Conservation (phyloP, 2,113 vertebrate genomes). For the Brienomyrus brachyistius region DNA sequence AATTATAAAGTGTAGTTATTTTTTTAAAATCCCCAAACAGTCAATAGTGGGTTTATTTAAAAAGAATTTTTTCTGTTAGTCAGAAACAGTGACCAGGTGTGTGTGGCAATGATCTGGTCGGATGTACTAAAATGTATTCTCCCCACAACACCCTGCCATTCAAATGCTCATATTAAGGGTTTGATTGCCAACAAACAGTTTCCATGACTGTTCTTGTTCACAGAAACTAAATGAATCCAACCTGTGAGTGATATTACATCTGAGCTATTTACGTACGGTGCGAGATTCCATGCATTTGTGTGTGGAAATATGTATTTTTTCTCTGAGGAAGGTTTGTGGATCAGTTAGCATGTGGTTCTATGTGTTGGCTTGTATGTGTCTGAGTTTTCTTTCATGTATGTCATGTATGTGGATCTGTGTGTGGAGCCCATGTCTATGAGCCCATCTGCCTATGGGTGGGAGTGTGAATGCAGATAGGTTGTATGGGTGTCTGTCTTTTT, state of each 20-base stretch:
- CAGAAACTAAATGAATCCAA: conserved; percentile 48
- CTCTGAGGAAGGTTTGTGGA: not conserved
- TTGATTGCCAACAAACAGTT: conserved; percentile 44
- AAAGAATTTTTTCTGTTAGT: not conserved
- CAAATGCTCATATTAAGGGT: conserved; percentile 42
- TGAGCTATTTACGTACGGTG: not conserved
- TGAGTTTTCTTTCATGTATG: not conserved
- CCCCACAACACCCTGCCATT: not conserved
- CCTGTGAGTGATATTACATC: not conserved
- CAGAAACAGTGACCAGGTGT: not conserved
- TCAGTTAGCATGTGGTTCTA: not conserved
- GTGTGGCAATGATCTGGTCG: not conserved
- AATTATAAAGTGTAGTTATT: not conserved
- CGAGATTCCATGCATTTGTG: not conserved
- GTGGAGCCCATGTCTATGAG: not conserved
- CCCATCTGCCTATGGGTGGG: not conserved
- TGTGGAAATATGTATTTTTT: conserved; percentile 6
- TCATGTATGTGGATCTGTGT: not conserved
- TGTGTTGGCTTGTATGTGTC: not conserved
- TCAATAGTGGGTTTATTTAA: not conserved
- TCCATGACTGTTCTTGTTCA: conserved; percentile 66
- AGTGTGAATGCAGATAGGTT: not conserved
- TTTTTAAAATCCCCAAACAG: not conserved
- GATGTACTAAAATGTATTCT: not conserved
- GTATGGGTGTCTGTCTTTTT: not conserved